phyloP scores from a whole-genome alignment of 1,140 invertebrate genomes.

The Nephila pilipes region DNA sequence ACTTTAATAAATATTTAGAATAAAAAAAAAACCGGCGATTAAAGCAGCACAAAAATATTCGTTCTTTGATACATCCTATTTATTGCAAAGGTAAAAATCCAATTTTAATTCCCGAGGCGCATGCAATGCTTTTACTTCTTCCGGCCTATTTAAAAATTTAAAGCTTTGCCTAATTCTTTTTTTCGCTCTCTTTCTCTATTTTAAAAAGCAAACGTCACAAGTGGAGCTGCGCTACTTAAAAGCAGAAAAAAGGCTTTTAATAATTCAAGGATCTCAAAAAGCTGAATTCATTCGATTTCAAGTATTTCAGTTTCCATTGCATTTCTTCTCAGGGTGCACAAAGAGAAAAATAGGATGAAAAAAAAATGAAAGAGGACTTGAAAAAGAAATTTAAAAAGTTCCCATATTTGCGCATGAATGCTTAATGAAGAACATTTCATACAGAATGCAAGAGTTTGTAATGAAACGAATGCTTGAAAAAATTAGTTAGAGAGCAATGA shows the following conservation, averaged over 20 bases:
- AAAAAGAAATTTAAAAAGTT: constrained; percentile 15
- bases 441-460: background rate
- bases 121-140: background rate
- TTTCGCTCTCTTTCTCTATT: background rate
- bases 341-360: background rate
- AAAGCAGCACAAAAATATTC: too few relatives aligned
- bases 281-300: constrained; percentile 9
- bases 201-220: background rate
- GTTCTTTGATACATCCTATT: background rate
- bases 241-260: constrained; percentile 16
- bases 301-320: constrained; percentile 31
- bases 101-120: background rate
- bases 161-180: background rate
- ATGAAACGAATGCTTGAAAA: background rate
- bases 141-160: background rate
- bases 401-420: constrained; percentile 28
- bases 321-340: background rate
- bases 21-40: background rate
- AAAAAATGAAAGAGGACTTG: background rate
- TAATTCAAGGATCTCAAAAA: constrained; percentile 32
- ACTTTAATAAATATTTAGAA: background rate
- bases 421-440: constrained; percentile 9
- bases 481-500: background rate
- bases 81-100: background rate
- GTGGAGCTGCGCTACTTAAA: background rate